phyloP scores from a whole-genome alignment of 2,888 invertebrate genomes.

The Bombylius discolor region DNA sequence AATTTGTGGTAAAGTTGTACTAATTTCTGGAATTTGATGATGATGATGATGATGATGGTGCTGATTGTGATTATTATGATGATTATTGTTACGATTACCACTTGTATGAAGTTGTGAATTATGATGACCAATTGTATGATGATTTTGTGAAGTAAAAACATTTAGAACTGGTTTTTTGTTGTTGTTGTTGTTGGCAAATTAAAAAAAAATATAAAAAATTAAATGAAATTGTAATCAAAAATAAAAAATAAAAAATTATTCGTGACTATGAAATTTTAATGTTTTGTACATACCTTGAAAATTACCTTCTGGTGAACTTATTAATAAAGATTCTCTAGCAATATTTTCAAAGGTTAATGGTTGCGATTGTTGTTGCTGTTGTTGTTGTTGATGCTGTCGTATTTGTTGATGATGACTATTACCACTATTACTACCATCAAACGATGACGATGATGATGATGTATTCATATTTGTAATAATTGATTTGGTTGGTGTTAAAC shows the following conservation, averaged over 20 bases:
- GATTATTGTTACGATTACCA: neutral
- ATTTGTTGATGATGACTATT: neutral
- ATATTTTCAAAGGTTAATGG: slow-evolving; percentile 21
- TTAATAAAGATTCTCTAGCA: slow-evolving; percentile 25
- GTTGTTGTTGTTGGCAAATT: neutral
- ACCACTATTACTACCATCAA: neutral
- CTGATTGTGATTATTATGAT: slow-evolving; percentile 6
- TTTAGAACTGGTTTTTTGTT: slow-evolving; percentile 29
- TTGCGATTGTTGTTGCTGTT: neutral
- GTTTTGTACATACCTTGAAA: slow-evolving; percentile 26
- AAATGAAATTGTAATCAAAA: neutral
- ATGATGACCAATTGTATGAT: slow-evolving; percentile 3
- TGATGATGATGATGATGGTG: slow-evolving; percentile 5
- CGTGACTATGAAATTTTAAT: neutral
- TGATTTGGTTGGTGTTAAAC: neutral
- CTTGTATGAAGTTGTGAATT: slow-evolving; percentile 1
- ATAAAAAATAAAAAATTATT: no score
- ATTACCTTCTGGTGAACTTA: slow-evolving; percentile 29
- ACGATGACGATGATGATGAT: neutral
- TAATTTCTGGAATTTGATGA: slow-evolving; percentile 19
- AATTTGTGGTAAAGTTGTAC: slow-evolving; percentile 20
- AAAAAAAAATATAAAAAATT: neutral
- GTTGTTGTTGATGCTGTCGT: neutral
- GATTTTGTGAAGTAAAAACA: slow-evolving; percentile 22
- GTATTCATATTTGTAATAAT: neutral